Base-by-base conservation (phyloP, 2,888 invertebrate species). In the Rosalia funebris region DNA sequence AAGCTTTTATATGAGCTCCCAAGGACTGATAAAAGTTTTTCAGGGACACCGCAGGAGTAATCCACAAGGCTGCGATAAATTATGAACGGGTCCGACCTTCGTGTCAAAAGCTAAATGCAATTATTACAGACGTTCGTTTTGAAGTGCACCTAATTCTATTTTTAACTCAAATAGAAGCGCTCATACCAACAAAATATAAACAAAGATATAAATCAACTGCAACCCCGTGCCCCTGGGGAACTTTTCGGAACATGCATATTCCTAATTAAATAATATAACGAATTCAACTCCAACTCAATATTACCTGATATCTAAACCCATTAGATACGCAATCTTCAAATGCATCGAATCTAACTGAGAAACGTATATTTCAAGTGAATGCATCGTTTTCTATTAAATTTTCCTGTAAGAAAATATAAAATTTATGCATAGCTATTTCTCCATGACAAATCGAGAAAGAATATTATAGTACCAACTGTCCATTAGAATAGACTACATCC, bases 21-120 rank as follows among this genome's bases (percentile, higher is more conserved):
- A 58, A 55, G 62, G 62, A 46, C 62, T 45, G 58, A 62, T 62
- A 58, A 62, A 62, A 55, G 44, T 39, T 58, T 58, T 58, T 62
- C 62, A 62, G 55, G 62, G 62, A 58, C 57, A 52, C 17, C 48
- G 44, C 45, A 20, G 16, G 25, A 55, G 58, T 50, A 45, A 44
- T 50, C 37, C 20, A 44, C 55, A 58, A 62, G 62, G 62, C 55
- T 55, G 34, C 36, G 17, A 55, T 62, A 62, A 57, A 57, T 54
- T 42, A 53, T 62, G 50, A 46, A 52, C 47, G 36, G 37, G 36
- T 19, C 12, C 19, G 32, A 44, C 57, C 57, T 57, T 57, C 25
- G 25, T 25, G 25, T 7, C 50, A 63, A 66, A 25, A 45, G 2
- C 17, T 14, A 25, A 42, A 42, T 42, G 11, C 20, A 20, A 42